These are phyloP conservation scores for Semotilus atromaculatus DNA, from an alignment of 2,797 vertebrate genomes.

Conservation along the genomic window DNA sequence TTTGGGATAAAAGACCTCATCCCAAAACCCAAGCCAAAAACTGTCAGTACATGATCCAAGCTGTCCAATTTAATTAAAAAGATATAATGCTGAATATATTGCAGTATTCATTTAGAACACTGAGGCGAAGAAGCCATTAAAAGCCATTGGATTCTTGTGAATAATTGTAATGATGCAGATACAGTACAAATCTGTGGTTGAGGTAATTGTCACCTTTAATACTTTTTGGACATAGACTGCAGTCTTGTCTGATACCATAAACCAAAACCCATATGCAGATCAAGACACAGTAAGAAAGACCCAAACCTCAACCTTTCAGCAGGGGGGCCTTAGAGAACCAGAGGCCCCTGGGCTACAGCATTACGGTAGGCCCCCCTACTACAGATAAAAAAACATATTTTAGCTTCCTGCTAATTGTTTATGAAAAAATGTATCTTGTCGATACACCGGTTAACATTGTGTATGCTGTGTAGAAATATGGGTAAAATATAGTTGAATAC, in stretches of 20 bases:
- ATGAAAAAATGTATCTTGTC: background rate
- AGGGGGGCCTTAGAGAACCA: too few relatives aligned
- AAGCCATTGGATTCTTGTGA: background rate
- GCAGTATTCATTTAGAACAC: background rate
- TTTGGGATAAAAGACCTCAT: too few relatives aligned
- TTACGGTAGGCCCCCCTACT: too few relatives aligned
- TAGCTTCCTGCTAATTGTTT: background rate
- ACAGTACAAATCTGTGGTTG: background rate
- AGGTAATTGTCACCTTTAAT: constrained; percentile 18
- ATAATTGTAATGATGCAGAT: background rate
- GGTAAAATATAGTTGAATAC: background rate
- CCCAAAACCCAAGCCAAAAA: background rate
- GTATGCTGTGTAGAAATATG: background rate
- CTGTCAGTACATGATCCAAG: background rate
- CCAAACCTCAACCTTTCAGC: background rate
- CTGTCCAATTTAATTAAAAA: background rate
- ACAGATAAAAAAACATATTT: too few relatives aligned
- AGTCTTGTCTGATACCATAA: background rate
- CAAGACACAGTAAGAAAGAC: background rate
- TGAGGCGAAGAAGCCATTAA: background rate
- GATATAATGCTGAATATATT: background rate
- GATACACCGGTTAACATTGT: background rate
- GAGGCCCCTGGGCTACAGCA: too few relatives aligned
- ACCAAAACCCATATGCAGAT: background rate
- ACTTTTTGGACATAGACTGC: background rate